A percentile compares a stretch with the other conserved stretches of the same genome.
Evolutionary conservation across 2,113 vertebrate species (phyloP).

Genomic region (Rhynchomys soricoides): DNA sequence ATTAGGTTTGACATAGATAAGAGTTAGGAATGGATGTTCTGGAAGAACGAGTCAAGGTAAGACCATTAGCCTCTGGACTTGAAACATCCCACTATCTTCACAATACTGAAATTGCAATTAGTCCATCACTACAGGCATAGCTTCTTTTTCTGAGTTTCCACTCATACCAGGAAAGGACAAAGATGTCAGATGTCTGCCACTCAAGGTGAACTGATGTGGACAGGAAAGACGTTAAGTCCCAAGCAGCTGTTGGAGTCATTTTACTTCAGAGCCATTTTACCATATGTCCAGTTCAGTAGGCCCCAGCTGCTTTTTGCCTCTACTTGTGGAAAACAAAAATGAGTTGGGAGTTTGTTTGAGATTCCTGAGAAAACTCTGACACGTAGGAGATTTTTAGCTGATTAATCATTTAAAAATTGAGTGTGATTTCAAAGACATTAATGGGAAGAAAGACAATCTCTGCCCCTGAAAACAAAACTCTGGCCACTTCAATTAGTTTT

Average conservation of each 20-base stretch:
- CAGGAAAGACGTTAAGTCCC: background rate
- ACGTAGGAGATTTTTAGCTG: background rate
- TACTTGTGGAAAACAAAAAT: background rate
- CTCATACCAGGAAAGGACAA: background rate
- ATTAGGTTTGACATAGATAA: background rate
- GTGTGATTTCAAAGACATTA: background rate
- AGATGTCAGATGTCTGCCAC: background rate
- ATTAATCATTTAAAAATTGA: background rate
- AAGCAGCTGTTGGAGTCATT: background rate
- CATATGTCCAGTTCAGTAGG: background rate
- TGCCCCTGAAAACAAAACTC: background rate
- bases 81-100: background rate
- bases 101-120: background rate
- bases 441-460: background rate
- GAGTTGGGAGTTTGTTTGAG: background rate
- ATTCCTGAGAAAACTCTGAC: background rate
- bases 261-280: background rate
- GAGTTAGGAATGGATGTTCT: background rate
- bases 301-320: background rate
- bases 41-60: background rate
- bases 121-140: background rate
- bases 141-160: background rate
- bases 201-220: background rate
- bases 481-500: background rate
- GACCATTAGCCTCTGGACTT: background rate